phyloP scores from a whole-genome alignment of 2,888 invertebrate genomes.

The Eumerus sabulonum region DNA sequence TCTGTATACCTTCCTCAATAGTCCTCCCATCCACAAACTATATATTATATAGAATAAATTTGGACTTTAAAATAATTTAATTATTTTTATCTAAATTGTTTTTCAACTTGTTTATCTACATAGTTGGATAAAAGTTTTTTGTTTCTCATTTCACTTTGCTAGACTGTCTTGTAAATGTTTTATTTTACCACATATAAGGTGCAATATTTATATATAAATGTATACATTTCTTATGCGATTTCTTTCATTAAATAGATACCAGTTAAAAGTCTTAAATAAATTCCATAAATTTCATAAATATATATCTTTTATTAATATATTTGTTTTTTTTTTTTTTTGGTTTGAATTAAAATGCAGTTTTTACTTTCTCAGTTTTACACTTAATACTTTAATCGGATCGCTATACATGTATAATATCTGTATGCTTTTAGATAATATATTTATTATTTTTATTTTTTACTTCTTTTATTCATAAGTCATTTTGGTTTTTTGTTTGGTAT shows the following conservation, averaged over 20 bases:
- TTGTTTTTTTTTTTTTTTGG: too few species aligned
- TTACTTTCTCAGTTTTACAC: constrained; percentile 48
- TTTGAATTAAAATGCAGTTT: constrained; percentile 40
- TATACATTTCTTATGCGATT: constrained; percentile 41
- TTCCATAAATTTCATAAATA: constrained; percentile 57
- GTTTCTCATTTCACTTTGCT: constrained; percentile 12
- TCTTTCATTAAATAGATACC: constrained; percentile 38
- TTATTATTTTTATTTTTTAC: constrained; percentile 5
- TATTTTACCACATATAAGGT: constrained; percentile 42
- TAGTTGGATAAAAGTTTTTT: constrained; percentile 6
- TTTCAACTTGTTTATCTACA: constrained; percentile 29
- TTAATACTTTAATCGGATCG: constrained; percentile 35
- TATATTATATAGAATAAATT: constrained; percentile 44
- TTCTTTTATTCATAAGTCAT: constrained; percentile 44
- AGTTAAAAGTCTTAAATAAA: constrained; percentile 64
- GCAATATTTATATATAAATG: constrained; percentile 54
- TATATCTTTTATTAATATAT: constrained; percentile 4
- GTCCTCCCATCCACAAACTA: constrained; percentile 27
- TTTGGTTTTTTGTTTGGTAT: not conserved
- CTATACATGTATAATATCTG: constrained; percentile 20
- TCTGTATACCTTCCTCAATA: constrained; percentile 34
- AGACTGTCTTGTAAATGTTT: constrained; percentile 1
- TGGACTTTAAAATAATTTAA: constrained; percentile 54
- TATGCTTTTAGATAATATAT: constrained; percentile 16
- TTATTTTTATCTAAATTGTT: constrained; percentile 38